Percentiles rank a stretch among this genome's conserved stretches.
Evolutionary conservation across 1,140 invertebrate species (phyloP).

Genomic region (Zaprionus kolodkinae): DNA sequence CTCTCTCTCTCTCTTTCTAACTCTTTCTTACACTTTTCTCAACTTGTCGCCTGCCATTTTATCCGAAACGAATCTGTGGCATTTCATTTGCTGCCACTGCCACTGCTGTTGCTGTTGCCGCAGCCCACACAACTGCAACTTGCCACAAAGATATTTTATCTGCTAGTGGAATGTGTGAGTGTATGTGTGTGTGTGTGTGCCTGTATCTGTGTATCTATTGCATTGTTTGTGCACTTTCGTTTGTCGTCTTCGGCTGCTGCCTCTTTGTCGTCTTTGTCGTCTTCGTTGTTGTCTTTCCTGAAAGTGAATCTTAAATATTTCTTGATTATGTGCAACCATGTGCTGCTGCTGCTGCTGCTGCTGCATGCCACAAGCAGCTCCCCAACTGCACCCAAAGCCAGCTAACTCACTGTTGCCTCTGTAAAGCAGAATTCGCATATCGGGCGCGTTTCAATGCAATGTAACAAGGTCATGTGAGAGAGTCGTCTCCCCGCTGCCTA

Average conservation of each 20-base stretch:
- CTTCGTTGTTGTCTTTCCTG: constrained; percentile 26
- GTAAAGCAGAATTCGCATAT: constrained; percentile 52
- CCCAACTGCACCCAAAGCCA: constrained; percentile 28
- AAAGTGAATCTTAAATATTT: constrained; percentile 81
- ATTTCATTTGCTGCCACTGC: constrained; percentile 59
- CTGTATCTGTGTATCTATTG: constrained; percentile 16
- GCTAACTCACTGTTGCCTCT: background rate
- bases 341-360: too few species aligned
- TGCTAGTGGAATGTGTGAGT: constrained; percentile 50
- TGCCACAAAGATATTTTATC: constrained; percentile 66
- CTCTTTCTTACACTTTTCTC: constrained; percentile 67
- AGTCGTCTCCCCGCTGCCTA: constrained; percentile 20
- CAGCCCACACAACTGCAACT: constrained; percentile 62
- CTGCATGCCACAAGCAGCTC: background rate
- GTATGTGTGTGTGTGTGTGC: constrained; percentile 26
- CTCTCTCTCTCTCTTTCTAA: constrained; percentile 35
- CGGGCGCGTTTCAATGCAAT: constrained; percentile 55
- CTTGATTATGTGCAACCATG: constrained; percentile 53
- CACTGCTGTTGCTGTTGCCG: constrained; percentile 14
- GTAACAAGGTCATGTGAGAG: constrained; percentile 75
- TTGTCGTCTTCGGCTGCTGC: constrained; percentile 31
- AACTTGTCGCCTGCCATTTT: constrained; percentile 75
- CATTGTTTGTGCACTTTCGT: constrained; percentile 40
- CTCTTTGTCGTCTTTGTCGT: constrained; percentile 2
- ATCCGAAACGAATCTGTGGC: constrained; percentile 77